These are phyloP conservation scores for Heptranchias perlo DNA, from an alignment of 2,113 vertebrate species.

Conservation along the genomic window DNA sequence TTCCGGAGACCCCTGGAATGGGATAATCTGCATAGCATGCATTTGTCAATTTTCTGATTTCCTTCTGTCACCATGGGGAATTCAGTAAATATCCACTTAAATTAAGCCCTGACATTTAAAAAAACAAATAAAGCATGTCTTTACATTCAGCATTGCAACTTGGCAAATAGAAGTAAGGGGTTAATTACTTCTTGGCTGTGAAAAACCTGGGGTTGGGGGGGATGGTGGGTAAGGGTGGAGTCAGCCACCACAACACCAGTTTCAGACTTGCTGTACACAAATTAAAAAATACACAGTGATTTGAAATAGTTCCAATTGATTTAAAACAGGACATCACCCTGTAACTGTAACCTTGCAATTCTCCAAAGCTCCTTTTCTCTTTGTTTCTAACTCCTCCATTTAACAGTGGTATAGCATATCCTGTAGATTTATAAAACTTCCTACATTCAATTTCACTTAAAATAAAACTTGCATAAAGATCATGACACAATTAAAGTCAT, in stretches of 20 bases:
- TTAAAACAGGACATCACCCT: background rate
- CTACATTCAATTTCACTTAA: background rate
- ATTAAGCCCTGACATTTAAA: background rate
- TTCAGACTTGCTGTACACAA: background rate
- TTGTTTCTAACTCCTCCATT: background rate
- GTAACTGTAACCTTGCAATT: background rate
- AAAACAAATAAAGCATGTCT: background rate
- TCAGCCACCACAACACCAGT: background rate
- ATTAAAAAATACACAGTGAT: background rate
- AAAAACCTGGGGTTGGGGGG: background rate
- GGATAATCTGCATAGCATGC: background rate
- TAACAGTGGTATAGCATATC: background rate
- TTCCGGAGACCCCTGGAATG: background rate
- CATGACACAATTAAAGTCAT: background rate
- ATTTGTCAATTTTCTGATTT: background rate
- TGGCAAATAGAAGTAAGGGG: background rate
- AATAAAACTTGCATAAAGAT: too few relatives aligned
- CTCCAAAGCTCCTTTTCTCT: background rate
- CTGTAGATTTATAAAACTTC: background rate
- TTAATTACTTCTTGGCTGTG: background rate
- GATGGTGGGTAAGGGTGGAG: too few relatives aligned
- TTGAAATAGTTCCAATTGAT: background rate
- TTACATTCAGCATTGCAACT: background rate
- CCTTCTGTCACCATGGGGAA: background rate
- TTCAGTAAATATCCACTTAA: background rate